Percentiles rank a stretch among this genome's conserved stretches.
These are phyloP conservation scores for Colinus virginianus DNA, from an alignment of 2,113 vertebrate species.

Conservation along the genomic window DNA sequence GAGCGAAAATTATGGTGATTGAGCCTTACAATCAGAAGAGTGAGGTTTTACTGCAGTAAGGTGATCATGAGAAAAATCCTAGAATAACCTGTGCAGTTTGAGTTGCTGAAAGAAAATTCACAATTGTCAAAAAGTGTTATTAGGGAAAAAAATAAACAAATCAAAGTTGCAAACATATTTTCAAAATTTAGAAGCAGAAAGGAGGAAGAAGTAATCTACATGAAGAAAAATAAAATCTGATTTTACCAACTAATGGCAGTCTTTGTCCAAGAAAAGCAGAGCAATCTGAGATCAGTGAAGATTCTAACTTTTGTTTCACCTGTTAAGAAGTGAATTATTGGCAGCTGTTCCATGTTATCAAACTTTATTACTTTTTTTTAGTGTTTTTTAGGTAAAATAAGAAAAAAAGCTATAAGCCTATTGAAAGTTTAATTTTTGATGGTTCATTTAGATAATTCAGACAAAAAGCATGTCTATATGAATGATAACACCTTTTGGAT, in stretches of 20 bases:
- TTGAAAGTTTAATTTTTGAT: background rate
- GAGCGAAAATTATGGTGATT: constrained; percentile 33
- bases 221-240: background rate
- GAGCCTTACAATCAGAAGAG: background rate
- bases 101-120: background rate
- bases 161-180: background rate
- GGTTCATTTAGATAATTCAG: background rate
- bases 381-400: background rate
- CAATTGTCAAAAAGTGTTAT: background rate
- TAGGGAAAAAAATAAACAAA: background rate
- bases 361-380: background rate
- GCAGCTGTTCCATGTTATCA: background rate
- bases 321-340: background rate
- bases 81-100: background rate
- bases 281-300: background rate
- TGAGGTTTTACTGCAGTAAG: constrained; percentile 6
- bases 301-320: background rate
- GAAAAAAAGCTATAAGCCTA: background rate
- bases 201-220: background rate
- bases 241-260: background rate
- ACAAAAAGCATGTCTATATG: background rate
- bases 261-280: background rate
- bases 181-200: background rate
- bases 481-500: background rate
- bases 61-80: background rate